These are phyloP conservation scores for Hemiscyllium ocellatum DNA, from an alignment of 2,113 vertebrate species.

Conservation along the genomic window DNA sequence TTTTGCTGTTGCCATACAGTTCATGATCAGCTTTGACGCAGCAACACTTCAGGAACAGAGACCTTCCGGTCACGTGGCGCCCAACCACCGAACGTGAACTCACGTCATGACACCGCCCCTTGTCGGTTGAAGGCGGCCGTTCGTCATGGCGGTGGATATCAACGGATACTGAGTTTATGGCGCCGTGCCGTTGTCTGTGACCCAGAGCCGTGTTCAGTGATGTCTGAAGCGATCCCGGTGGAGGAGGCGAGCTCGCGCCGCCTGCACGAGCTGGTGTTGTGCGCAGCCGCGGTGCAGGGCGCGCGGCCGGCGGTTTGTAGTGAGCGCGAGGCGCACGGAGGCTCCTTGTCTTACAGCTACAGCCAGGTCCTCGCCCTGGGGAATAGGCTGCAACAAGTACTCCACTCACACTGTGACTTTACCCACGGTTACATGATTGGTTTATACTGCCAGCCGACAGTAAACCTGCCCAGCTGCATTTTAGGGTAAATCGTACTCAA, in stretches of 20 bases:
- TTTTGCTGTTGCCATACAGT: neutral
- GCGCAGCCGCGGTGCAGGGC: conserved; percentile 52
- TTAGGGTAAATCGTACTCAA: conserved; percentile 65
- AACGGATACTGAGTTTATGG: neutral
- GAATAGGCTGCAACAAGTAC: conserved; percentile 54
- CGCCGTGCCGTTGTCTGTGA: too few relatives aligned
- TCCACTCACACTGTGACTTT: conserved; percentile 50
- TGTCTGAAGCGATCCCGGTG: neutral
- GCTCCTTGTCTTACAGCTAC: conserved; percentile 54
- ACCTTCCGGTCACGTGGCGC: neutral
- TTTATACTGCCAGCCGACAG: conserved; percentile 69
- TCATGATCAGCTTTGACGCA: too few relatives aligned
- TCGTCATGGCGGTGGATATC: neutral
- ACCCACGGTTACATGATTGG: conserved; percentile 57
- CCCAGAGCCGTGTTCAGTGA: neutral
- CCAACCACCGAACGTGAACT: neutral
- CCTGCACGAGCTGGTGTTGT: conserved; percentile 65
- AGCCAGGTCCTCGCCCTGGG: conserved; percentile 49
- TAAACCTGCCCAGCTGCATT: conserved; percentile 80
- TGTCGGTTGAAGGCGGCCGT: neutral
- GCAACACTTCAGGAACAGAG: neutral
- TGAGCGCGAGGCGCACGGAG: conserved; percentile 48
- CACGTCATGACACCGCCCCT: neutral
- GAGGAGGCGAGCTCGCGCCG: neutral
- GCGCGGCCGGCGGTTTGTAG: conserved; percentile 65